A percentile compares a stretch with the other conserved stretches of the same genome.
Evolutionary conservation across 2,888 invertebrate species (phyloP).

Genomic region (Xestia ashworthii): DNA sequence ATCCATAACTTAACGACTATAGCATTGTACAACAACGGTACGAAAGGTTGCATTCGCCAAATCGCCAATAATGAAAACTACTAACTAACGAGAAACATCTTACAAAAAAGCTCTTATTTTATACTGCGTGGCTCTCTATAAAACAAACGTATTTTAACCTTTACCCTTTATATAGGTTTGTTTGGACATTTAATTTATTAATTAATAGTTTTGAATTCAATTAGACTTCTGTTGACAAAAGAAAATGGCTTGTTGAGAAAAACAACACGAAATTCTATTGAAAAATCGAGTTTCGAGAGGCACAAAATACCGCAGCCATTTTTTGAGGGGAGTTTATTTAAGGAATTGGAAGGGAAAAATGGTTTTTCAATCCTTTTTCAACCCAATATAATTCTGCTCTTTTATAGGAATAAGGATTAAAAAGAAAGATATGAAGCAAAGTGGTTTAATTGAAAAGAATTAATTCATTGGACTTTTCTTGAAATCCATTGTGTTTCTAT

Average conservation of each 20-base stretch:
- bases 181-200: conserved; percentile 21
- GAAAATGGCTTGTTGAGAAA: conserved; percentile 16
- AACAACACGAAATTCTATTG: conserved; percentile 30
- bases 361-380: not conserved
- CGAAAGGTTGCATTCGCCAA: not conserved
- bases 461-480: not conserved
- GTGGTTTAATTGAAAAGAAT: not conserved
- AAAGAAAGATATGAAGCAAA: not conserved
- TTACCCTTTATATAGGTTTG: conserved; percentile 11
- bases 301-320: conserved; percentile 6
- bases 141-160: not conserved
- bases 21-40: not conserved
- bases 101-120: not conserved
- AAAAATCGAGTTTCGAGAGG: not conserved
- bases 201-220: conserved; percentile 48
- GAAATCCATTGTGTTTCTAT: not conserved
- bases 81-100: not conserved
- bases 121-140: not conserved
- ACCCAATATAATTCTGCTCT: not conserved
- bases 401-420: too few species aligned
- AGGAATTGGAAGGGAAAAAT: not conserved
- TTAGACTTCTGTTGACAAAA: conserved; percentile 26
- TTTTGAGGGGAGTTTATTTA: not conserved
- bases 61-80: not conserved
- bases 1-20: too few species aligned